Conservation (phyloP, 2,888 invertebrate species). For the Empis livida region DNA sequence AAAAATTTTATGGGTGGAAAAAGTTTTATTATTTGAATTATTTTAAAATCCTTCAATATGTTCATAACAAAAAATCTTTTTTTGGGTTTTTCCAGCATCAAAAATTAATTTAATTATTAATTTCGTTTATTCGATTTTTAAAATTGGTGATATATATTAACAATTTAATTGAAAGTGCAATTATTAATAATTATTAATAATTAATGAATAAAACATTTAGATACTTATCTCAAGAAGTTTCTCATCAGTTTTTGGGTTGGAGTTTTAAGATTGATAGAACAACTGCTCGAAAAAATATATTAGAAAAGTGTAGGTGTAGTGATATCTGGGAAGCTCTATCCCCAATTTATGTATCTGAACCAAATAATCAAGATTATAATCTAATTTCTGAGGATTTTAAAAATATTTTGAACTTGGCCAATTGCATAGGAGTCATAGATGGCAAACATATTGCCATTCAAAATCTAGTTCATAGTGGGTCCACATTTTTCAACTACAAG, state of each 20-base stretch:
- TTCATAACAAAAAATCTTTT: no score
- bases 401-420: constrained; percentile 14
- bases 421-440: constrained; percentile 16
- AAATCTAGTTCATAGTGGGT: constrained; percentile 14
- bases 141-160: no score
- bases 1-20: no score
- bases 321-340: constrained; percentile 1
- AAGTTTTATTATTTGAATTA: no score
- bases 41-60: no score
- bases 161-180: no score
- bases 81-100: no score
- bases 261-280: constrained; percentile 3
- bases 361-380: not conserved
- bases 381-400: constrained; percentile 11
- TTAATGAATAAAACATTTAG: not conserved
- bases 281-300: constrained; percentile 4
- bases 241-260: not conserved
- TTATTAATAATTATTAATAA: no score
- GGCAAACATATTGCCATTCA: constrained; percentile 17
- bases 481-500: constrained; percentile 15
- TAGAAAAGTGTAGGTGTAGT: constrained; percentile 2
- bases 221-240: not conserved
- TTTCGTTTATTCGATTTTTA: no score
- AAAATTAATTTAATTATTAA: no score
- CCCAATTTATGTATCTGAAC: not conserved